These are phyloP conservation scores for Bradypodion pumilum DNA, from an alignment of 2,797 vertebrate genomes.

Conservation along the genomic window DNA sequence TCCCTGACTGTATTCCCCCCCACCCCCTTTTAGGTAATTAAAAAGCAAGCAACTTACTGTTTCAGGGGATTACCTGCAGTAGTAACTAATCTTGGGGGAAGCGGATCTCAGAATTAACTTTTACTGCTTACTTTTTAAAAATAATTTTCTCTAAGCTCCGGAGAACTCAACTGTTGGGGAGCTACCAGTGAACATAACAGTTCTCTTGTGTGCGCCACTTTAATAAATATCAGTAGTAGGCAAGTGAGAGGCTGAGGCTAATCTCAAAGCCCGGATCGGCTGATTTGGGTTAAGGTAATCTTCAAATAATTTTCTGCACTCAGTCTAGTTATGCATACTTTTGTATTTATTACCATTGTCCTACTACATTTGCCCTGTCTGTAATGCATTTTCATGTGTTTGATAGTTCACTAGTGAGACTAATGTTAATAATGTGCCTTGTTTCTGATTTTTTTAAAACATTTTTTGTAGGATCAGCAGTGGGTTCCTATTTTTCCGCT, in stretches of 20 bases:
- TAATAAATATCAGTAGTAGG: not conserved
- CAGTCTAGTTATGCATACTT: not conserved
- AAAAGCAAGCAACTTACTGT: too few relatives aligned
- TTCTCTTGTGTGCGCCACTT: not conserved
- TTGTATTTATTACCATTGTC: not conserved
- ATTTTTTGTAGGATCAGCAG: constrained; percentile 54
- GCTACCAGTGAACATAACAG: not conserved
- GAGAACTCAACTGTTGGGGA: too few relatives aligned
- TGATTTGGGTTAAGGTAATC: not conserved
- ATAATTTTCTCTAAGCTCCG: too few relatives aligned
- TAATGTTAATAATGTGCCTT: constrained; percentile 16
- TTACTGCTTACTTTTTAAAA: not conserved
- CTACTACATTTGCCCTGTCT: not conserved
- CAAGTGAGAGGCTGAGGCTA: not conserved
- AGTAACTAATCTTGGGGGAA: too few relatives aligned
- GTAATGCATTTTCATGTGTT: not conserved
- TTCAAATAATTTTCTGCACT: not conserved
- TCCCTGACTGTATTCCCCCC: too few relatives aligned
- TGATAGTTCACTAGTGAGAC: not conserved
- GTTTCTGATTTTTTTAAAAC: not conserved
- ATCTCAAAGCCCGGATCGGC: not conserved
- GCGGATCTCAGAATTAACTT: not conserved
- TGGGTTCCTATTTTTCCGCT: constrained; percentile 74
- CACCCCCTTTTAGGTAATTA: too few relatives aligned
- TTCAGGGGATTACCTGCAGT: too few relatives aligned